These are phyloP conservation scores for Phasia obesa DNA, from an alignment of 2,888 invertebrate species.

Conservation along the genomic window DNA sequence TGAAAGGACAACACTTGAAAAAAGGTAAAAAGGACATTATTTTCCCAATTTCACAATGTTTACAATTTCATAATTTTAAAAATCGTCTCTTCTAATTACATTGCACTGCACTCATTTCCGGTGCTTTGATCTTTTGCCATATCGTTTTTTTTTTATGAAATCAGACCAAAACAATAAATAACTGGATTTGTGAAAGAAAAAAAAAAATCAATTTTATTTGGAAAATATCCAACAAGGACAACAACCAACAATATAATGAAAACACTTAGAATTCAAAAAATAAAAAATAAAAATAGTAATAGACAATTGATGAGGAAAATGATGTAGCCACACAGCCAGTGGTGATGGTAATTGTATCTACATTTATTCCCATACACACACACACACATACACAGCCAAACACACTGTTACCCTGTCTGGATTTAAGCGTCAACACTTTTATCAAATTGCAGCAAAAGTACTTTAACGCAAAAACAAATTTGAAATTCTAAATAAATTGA, in stretches of 20 bases:
- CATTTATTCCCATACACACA: background rate
- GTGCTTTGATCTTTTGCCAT: conserved; percentile 59
- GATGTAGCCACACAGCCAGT: conserved; percentile 30
- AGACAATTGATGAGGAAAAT: conserved; percentile 4
- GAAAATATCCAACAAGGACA: conserved; percentile 61
- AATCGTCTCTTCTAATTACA: background rate
- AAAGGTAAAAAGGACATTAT: conserved; percentile 32
- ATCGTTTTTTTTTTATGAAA: conserved; percentile 19
- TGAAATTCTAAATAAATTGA: conserved; percentile 37
- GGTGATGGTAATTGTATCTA: background rate
- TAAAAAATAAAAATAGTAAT: background rate
- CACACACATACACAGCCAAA: background rate
- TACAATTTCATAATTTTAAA: conserved; percentile 36
- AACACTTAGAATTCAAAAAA: conserved; percentile 50
- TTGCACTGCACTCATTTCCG: conserved; percentile 49
- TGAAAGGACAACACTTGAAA: conserved; percentile 43
- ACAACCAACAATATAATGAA: conserved; percentile 19
- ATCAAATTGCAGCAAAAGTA: conserved; percentile 33
- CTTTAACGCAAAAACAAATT: conserved; percentile 20
- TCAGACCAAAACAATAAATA: conserved; percentile 58
- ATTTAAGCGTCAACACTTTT: conserved; percentile 33
- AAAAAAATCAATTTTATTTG: conserved; percentile 46
- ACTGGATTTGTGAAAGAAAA: conserved; percentile 36
- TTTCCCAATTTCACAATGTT: conserved; percentile 5
- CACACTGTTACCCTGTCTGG: background rate